Evolutionary conservation across 2,797 vertebrate species (phyloP).

Genomic region (Argya squamiceps): DNA sequence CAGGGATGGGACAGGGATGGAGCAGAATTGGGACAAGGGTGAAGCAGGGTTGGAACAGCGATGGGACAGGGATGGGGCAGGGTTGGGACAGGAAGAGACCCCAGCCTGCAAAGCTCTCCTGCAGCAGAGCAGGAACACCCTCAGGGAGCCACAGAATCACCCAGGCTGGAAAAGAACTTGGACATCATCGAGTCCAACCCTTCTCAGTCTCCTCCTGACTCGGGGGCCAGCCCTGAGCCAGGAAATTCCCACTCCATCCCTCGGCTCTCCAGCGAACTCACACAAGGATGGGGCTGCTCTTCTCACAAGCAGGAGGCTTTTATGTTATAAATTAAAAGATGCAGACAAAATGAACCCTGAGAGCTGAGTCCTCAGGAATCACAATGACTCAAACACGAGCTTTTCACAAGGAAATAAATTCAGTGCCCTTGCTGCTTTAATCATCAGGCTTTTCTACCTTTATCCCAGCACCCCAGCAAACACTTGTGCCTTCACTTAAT

Average conservation of each 20-base stretch:
- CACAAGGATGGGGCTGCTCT: neutral
- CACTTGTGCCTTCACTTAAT: neutral
- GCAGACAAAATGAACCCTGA: neutral
- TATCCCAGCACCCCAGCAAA: neutral
- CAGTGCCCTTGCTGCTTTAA: neutral
- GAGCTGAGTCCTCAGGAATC: neutral
- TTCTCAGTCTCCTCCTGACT: neutral
- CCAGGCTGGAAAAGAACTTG: neutral
- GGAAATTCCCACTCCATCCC: neutral
- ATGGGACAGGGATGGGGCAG: neutral
- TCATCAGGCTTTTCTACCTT: neutral
- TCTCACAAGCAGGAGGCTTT: neutral
- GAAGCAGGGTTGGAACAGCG: neutral
- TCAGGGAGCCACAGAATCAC: neutral
- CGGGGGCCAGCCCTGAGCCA: fast-evolving
- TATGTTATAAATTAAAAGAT: neutral
- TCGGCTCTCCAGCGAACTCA: neutral
- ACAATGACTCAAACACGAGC: neutral
- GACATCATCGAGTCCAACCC: neutral
- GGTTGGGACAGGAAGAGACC: neutral
- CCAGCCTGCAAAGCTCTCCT: neutral
- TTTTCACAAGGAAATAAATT: neutral
- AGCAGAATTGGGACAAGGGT: no score
- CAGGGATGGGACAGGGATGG: fast-evolving
- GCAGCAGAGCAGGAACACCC: neutral